phyloP scores from a whole-genome alignment of 64 coral and sea anemone genomes.

The Astreopora myriophthalma region DNA sequence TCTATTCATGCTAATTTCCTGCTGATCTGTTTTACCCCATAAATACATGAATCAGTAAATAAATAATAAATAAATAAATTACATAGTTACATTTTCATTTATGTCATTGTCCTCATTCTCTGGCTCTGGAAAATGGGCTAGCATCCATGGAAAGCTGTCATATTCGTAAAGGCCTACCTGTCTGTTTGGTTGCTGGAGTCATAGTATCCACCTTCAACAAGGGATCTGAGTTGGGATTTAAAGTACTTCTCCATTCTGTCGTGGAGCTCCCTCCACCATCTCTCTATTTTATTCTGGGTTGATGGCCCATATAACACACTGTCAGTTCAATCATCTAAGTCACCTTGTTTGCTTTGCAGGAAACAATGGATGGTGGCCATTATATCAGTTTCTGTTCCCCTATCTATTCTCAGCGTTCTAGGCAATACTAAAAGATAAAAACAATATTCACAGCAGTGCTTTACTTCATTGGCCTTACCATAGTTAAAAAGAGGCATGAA shows the following conservation, averaged over 20 bases:
- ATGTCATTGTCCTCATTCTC: no score
- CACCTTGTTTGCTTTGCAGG: background rate
- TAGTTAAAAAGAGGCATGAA: no score
- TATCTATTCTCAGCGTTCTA: background rate
- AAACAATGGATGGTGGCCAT: background rate
- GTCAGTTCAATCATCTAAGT: background rate
- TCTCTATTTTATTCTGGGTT: conserved; percentile 4
- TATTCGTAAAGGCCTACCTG: no score
- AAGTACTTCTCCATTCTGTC: conserved; percentile 27
- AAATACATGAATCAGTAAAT: no score
- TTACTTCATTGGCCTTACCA: no score
- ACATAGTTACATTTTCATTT: no score
- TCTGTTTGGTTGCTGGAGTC: conserved; percentile 25
- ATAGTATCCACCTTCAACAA: conserved; percentile 43
- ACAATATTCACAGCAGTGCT: background rate
- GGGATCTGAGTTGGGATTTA: conserved; percentile 28
- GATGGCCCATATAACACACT: conserved; percentile 5
- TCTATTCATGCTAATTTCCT: no score
- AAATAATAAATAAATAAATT: no score
- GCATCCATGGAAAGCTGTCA: no score
- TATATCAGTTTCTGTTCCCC: background rate
- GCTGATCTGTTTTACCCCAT: no score
- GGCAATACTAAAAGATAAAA: conserved; percentile 1
- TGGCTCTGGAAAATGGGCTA: no score
- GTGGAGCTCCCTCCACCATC: conserved; percentile 11